Evolutionary conservation across 2,113 vertebrate species (phyloP).

Genomic region (Peromyscus polionotus): DNA sequence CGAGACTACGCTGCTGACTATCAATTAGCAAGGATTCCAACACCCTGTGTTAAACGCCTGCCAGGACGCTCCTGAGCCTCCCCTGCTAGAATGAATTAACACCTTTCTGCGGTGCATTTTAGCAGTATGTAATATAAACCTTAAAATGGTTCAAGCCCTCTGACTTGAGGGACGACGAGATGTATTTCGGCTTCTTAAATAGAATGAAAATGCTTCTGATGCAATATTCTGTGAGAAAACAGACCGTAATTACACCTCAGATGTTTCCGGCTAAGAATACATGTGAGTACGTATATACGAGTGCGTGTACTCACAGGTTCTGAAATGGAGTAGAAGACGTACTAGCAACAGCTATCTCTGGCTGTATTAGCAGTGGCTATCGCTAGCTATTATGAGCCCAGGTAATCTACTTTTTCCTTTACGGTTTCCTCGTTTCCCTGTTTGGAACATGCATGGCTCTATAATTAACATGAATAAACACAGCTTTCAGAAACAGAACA

Average conservation of each 20-base stretch:
- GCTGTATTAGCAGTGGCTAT: background rate
- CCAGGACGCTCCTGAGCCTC: background rate
- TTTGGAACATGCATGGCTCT: background rate
- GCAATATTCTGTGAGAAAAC: conserved; percentile 23
- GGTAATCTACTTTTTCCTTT: background rate
- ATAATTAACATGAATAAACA: background rate
- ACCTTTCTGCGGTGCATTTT: background rate
- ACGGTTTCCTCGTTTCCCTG: background rate
- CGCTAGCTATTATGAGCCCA: background rate
- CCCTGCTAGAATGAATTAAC: background rate
- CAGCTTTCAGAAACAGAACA: background rate
- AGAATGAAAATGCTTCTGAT: background rate
- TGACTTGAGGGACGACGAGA: conserved; percentile 14
- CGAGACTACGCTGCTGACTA: background rate
- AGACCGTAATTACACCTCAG: background rate
- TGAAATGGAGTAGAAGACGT: background rate
- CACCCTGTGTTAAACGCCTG: background rate
- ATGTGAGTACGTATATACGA: background rate
- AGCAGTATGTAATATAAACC: background rate
- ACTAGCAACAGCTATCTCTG: background rate
- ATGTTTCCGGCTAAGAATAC: background rate
- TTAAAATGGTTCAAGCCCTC: conserved; percentile 4
- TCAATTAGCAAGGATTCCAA: background rate
- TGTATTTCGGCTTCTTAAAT: background rate
- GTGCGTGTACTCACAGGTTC: background rate